Percentiles rank a stretch among this genome's conserved stretches.
These are phyloP conservation scores for Lates calcarifer DNA, from an alignment of 2,113 vertebrate species.

Conservation along the genomic window DNA sequence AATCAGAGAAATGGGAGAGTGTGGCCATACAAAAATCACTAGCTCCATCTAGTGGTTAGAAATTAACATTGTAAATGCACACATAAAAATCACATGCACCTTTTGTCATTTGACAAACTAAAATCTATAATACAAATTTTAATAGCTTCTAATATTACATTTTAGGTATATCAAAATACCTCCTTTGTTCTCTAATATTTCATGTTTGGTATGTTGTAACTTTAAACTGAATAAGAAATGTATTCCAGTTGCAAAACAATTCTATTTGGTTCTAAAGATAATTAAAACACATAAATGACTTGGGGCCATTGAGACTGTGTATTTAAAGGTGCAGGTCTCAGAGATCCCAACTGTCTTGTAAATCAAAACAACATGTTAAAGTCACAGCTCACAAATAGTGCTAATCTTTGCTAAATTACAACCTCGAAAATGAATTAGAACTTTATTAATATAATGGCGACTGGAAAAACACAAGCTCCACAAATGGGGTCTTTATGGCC, in stretches of 20 bases:
- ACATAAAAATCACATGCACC: background rate
- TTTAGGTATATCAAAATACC: background rate
- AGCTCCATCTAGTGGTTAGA: slow-evolving; percentile 56
- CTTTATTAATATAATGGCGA: no score
- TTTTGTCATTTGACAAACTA: background rate
- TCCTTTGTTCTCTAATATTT: background rate
- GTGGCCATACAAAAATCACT: background rate
- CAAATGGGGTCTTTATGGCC: no score
- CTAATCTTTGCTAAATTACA: no score
- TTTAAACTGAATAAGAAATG: no score
- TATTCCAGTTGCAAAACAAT: background rate
- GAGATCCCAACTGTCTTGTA: no score
- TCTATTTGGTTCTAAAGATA: background rate
- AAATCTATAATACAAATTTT: background rate
- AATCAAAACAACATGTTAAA: no score
- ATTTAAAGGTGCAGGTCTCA: no score
- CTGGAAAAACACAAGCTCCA: no score
- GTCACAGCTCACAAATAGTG: no score
- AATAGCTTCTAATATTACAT: background rate
- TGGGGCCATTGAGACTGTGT: background rate
- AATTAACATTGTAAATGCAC: background rate
- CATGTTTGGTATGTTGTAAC: background rate
- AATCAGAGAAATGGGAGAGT: background rate
- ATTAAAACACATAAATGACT: background rate
- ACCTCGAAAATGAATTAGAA: no score